Evolutionary conservation across 2,888 invertebrate genomes (phyloP).

Genomic region (Lepas anatifera): DNA sequence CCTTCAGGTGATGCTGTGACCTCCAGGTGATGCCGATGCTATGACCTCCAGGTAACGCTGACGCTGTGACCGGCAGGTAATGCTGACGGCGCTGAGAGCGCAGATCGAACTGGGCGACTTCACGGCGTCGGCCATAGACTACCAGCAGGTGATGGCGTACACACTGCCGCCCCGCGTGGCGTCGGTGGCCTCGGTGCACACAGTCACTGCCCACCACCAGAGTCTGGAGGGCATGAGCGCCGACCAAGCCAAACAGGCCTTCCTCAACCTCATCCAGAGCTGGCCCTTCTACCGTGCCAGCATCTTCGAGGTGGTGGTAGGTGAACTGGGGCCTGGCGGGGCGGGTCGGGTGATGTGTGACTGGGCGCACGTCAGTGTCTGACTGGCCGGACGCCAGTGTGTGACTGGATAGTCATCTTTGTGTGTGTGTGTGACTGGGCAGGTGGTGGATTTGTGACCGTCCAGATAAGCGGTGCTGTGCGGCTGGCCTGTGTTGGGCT

Average conservation of each 20-base stretch:
- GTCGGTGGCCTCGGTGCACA: conserved; percentile 61
- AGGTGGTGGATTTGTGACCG: too few species aligned
- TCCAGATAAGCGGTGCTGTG: too few species aligned
- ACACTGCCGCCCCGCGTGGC: conserved; percentile 73
- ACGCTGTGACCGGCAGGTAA: conserved; percentile 47
- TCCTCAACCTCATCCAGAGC: conserved; percentile 79
- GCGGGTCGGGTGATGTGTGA: not conserved
- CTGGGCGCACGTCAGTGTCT: too few species aligned
- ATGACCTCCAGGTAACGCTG: too few species aligned
- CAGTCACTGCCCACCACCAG: conserved; percentile 82
- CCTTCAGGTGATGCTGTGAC: too few species aligned
- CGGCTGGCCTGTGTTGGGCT: too few species aligned
- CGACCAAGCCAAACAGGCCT: conserved; percentile 78
- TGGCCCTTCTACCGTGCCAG: conserved; percentile 90
- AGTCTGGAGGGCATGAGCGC: conserved; percentile 74
- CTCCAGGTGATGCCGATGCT: too few species aligned
- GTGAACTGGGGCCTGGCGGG: too few species aligned
- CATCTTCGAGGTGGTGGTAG: conserved; percentile 85
- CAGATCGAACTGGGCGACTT: conserved; percentile 82
- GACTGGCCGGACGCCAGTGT: too few species aligned
- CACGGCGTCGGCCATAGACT: conserved; percentile 23
- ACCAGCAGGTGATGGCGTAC: conserved; percentile 50
- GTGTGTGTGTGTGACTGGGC: too few species aligned
- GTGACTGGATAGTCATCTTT: too few species aligned
- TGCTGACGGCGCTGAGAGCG: conserved; percentile 84